Conservation (phyloP, 2,888 invertebrate species). For the Melanostoma mellinum region DNA sequence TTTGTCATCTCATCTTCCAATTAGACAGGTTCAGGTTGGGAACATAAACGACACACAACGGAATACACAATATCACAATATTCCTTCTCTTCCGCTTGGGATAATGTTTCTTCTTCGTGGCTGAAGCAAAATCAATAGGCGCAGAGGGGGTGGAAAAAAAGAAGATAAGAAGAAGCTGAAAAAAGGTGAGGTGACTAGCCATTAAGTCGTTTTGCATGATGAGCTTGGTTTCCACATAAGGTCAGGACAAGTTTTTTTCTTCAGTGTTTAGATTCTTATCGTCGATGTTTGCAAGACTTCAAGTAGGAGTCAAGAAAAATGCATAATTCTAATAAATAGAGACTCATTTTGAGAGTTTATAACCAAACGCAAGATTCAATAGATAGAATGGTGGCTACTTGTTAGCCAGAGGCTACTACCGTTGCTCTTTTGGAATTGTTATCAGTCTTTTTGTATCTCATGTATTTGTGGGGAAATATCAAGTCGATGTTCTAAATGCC, state of each 20-base stretch:
- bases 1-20: constrained; percentile 65
- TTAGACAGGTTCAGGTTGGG: constrained; percentile 50
- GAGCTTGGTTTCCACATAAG: constrained; percentile 51
- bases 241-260: constrained; percentile 59
- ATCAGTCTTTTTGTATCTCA: not conserved
- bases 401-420: constrained; percentile 23
- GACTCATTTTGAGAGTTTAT: constrained; percentile 57
- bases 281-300: not conserved
- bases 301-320: constrained; percentile 29
- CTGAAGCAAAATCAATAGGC: constrained; percentile 19
- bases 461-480: too few relatives aligned
- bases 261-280: constrained; percentile 60
- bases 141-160: constrained; percentile 8
- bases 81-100: constrained; percentile 57
- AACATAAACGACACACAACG: constrained; percentile 14
- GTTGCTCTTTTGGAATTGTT: constrained; percentile 23
- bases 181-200: constrained; percentile 18
- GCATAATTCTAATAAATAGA: constrained; percentile 34
- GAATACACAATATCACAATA: constrained; percentile 34
- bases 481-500: too few relatives aligned
- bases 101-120: constrained; percentile 29
- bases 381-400: constrained; percentile 35
- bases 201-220: constrained; percentile 41
- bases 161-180: constrained; percentile 14
- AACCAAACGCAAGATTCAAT: constrained; percentile 32